Percentiles rank a stretch among this genome's conserved stretches.
phyloP scores from a whole-genome alignment of 2,797 vertebrate species.

The Melanotaenia boesemani region DNA sequence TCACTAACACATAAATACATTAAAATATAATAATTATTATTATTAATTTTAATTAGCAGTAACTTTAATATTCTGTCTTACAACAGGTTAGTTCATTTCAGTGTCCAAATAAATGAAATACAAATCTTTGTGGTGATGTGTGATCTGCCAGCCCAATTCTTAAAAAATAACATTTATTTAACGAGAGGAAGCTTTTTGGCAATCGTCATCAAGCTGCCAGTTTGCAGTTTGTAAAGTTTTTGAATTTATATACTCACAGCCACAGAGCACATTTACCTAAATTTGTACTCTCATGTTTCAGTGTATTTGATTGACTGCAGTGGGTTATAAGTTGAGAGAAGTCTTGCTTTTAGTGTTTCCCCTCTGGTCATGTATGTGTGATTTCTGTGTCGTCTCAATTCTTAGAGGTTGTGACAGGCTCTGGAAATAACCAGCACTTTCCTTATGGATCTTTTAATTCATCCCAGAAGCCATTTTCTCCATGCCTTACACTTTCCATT shows the following conservation, averaged over 20 bases:
- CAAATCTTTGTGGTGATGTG: slow-evolving; percentile 11
- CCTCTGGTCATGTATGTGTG: slow-evolving; percentile 48
- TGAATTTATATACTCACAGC: slow-evolving; percentile 12
- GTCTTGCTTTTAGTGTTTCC: slow-evolving; percentile 50
- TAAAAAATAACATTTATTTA: slow-evolving; percentile 38
- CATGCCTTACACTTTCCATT: slow-evolving; percentile 22
- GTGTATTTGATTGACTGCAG: slow-evolving; percentile 53
- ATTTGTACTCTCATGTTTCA: slow-evolving; percentile 28
- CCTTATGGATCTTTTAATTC: slow-evolving; percentile 60
- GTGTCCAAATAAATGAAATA: slow-evolving; percentile 30
- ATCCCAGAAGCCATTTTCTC: slow-evolving; percentile 56
- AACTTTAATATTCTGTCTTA: slow-evolving; percentile 42
- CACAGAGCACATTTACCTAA: slow-evolving; percentile 5
- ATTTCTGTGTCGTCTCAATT: slow-evolving; percentile 67
- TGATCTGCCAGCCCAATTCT: slow-evolving; percentile 18
- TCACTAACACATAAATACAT: slow-evolving; percentile 2
- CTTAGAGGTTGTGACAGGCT: slow-evolving; percentile 66
- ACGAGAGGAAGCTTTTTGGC: slow-evolving; percentile 24
- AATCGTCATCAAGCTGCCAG: slow-evolving; percentile 25
- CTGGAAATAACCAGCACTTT: slow-evolving; percentile 65
- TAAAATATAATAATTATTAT: not conserved
- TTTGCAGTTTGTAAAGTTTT: slow-evolving; percentile 19
- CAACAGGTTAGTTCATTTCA: slow-evolving; percentile 56
- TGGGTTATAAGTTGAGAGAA: slow-evolving; percentile 44
- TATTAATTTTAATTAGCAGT: not conserved